These are phyloP conservation scores for Abrostola tripartita DNA, from an alignment of 2,888 invertebrate genomes.

Conservation along the genomic window DNA sequence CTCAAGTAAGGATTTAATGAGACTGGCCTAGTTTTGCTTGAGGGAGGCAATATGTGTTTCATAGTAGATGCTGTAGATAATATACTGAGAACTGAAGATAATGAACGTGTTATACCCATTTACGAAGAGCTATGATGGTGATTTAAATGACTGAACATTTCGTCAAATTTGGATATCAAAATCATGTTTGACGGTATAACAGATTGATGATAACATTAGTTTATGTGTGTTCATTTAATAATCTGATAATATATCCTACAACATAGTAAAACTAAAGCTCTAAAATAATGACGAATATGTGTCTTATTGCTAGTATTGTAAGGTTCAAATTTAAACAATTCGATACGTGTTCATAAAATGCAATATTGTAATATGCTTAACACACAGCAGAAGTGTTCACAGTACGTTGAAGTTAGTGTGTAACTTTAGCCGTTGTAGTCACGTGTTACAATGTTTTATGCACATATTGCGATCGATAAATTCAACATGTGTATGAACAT, in stretches of 20 bases:
- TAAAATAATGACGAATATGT: too few relatives aligned
- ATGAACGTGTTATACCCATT: not conserved
- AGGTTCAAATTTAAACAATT: too few relatives aligned
- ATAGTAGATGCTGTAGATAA: not conserved
- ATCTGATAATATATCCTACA: too few relatives aligned
- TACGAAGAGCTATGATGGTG: not conserved
- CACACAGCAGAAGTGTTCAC: not conserved
- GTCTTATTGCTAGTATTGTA: too few relatives aligned
- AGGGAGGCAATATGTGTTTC: slow-evolving; percentile 1
- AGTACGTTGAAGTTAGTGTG: not conserved
- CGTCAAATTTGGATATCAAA: too few relatives aligned
- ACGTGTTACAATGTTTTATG: not conserved
- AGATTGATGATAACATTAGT: too few relatives aligned
- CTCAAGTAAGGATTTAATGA: slow-evolving; percentile 49
- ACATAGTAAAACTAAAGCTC: too few relatives aligned
- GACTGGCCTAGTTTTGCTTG: slow-evolving; percentile 40
- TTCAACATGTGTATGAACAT: not conserved
- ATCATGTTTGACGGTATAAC: too few relatives aligned
- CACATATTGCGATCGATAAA: not conserved
- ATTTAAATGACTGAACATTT: not conserved
- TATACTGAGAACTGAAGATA: too few relatives aligned
- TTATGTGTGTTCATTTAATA: too few relatives aligned
- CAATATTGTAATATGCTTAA: not conserved
- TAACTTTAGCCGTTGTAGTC: not conserved
- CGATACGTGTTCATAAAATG: not conserved